Percentiles rank a stretch among this genome's conserved stretches.
phyloP scores from a whole-genome alignment of 2,797 vertebrate species.

The Sebastes steindachneri region DNA sequence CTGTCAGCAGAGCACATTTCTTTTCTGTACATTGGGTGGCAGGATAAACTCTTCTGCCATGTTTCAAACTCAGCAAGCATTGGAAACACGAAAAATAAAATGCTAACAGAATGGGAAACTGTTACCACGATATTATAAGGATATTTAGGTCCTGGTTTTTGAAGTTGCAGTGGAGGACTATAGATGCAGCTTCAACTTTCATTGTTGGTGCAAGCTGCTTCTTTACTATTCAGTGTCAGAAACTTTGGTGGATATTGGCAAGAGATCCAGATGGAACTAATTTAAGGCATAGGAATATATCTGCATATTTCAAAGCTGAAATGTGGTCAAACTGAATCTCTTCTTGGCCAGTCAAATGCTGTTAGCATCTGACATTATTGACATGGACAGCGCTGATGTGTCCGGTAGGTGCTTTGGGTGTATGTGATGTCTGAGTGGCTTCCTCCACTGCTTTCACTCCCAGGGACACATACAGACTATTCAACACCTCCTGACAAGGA shows the following conservation, averaged over 20 bases:
- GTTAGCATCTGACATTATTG: constrained; percentile 41
- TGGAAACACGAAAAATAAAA: not conserved
- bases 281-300: constrained; percentile 27
- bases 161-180: not conserved
- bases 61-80: not conserved
- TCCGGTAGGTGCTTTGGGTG: constrained; percentile 41
- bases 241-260: not conserved
- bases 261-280: constrained; percentile 3
- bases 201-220: not conserved
- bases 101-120: not conserved
- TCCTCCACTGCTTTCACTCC: constrained; percentile 33
- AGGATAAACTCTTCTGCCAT: not conserved
- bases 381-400: constrained; percentile 57
- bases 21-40: not conserved
- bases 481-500: constrained; percentile 70
- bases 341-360: constrained; percentile 28
- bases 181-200: not conserved
- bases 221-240: not conserved
- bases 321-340: constrained; percentile 36
- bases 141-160: not conserved
- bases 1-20: not conserved
- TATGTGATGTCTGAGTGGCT: constrained; percentile 41
- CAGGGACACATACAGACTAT: constrained; percentile 22
- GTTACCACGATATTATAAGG: not conserved
- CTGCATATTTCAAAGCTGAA: constrained; percentile 39